phyloP scores from a whole-genome alignment of 2,113 vertebrate species.

The Mustelus asterias region DNA sequence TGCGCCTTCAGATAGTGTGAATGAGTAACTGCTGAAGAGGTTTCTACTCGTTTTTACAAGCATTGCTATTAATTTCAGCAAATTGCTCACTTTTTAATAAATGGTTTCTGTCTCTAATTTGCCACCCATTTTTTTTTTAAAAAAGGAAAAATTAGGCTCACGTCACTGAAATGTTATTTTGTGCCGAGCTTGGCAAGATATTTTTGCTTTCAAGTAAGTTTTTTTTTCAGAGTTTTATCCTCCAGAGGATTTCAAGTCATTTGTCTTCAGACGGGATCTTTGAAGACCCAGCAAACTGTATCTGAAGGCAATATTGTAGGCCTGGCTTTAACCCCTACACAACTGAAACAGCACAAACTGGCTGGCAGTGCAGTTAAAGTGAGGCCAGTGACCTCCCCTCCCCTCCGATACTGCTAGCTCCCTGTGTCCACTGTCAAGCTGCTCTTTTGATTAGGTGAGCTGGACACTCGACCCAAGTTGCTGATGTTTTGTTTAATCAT shows the following conservation, averaged over 20 bases:
- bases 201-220: too few species aligned
- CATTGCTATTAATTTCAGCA: conserved; percentile 22
- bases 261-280: background rate
- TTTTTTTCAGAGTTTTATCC: background rate
- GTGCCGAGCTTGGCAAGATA: background rate
- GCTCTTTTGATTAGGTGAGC: background rate
- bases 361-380: background rate
- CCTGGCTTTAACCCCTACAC: background rate
- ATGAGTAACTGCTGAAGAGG: background rate
- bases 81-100: background rate
- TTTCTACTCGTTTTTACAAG: background rate
- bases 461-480: background rate
- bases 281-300: background rate
- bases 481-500: background rate
- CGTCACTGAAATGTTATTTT: background rate
- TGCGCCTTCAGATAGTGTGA: background rate
- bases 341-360: background rate
- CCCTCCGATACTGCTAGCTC: background rate
- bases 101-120: too few species aligned
- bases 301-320: background rate
- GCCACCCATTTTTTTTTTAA: background rate
- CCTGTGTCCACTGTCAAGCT: background rate
- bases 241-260: background rate
- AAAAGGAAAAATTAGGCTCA: background rate
- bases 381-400: background rate